These are phyloP conservation scores for Drosophila insularis DNA, from an alignment of 1,140 invertebrate species.

Conservation along the genomic window DNA sequence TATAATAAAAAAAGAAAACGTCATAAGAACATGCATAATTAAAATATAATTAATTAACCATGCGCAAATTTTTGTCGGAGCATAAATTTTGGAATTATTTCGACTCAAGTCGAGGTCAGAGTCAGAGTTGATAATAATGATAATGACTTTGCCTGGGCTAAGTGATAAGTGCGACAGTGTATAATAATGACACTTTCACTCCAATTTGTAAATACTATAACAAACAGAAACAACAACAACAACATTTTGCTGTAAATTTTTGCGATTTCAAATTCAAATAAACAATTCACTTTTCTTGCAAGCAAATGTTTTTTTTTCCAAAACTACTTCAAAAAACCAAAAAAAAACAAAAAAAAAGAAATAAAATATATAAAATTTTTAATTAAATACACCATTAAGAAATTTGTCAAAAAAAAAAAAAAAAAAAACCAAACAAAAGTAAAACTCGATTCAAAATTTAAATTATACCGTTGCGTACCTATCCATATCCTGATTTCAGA, in stretches of 20 bases:
- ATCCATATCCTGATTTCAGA: slow-evolving; percentile 83
- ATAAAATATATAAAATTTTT: not conserved
- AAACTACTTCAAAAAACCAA: slow-evolving; percentile 32
- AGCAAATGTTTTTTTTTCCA: slow-evolving; percentile 52
- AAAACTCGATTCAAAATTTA: slow-evolving; percentile 31
- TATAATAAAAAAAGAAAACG: not conserved
- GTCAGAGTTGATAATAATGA: slow-evolving; percentile 37
- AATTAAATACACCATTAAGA: slow-evolving; percentile 1
- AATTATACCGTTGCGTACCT: slow-evolving; percentile 81
- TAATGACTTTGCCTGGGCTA: slow-evolving; percentile 72
- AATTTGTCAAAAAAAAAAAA: slow-evolving; percentile 22
- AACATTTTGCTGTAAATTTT: slow-evolving; percentile 63
- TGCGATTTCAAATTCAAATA: slow-evolving; percentile 34
- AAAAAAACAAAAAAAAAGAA: slow-evolving; percentile 39
- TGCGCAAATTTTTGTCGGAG: slow-evolving; percentile 82
- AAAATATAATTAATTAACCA: slow-evolving; percentile 76
- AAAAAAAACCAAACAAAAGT: slow-evolving; percentile 4
- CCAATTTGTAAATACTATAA: slow-evolving; percentile 60
- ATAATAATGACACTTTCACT: slow-evolving; percentile 57
- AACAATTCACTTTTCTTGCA: slow-evolving; percentile 41
- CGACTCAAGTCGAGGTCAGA: slow-evolving; percentile 75
- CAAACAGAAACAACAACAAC: slow-evolving; percentile 14
- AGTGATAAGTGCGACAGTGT: slow-evolving; percentile 81
- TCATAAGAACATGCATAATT: slow-evolving; percentile 61
- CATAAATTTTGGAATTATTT: slow-evolving; percentile 83